Evolutionary conservation across 2,113 vertebrate species (phyloP), one percentile per base, ranked within the genome.

Genomic region (Pardalotus punctatus): DNA sequence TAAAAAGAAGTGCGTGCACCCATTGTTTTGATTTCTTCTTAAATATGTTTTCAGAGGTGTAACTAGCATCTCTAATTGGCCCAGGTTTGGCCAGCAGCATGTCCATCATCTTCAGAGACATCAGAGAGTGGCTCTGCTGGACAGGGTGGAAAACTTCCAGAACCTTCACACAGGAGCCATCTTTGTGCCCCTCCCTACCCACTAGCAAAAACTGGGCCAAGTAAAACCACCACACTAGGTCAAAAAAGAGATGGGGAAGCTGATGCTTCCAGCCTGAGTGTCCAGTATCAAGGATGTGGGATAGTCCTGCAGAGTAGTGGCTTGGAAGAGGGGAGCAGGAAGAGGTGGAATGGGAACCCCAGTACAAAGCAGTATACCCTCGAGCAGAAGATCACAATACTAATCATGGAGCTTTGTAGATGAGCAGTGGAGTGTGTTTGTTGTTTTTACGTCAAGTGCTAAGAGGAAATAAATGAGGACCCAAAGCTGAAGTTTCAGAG

Each of bases 201-300:
- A n/a, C n/a, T n/a, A n/a, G n/a, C n/a, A n/a, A n/a, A n/a, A n/a
- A n/a, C n/a, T n/a, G n/a, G n/a, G n/a, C n/a, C n/a, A n/a, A n/a
- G n/a, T n/a, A n/a, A n/a, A n/a, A n/a, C n/a, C n/a, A n/a, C n/a
- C n/a, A n/a, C n/a, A n/a, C n/a, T n/a, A n/a, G n/a, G 28, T 57
- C 40, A 76, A 69, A 48, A 27, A 80, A 48, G 54, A 61, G 42
- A 33, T 14, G n/a, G 27, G 14, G 20, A 73, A 73, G 20, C 54
- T 61, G 40, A n/a, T n/a, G 27, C 33, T 66, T 66, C 43, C 38
- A 38, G 28, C 28, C 25, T 91, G 43, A 43, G 43, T 18, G 71
- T 65, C 38, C 38, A 38, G 28, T 25, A 22, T 91, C 64, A 51
- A 0, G 5, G 31, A 35, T 0, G 0, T 5, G 2, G 29, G 58